Percentiles rank a stretch among this genome's conserved stretches.
phyloP scores from a whole-genome alignment of 2,888 invertebrate genomes.

The Eurois occulta region DNA sequence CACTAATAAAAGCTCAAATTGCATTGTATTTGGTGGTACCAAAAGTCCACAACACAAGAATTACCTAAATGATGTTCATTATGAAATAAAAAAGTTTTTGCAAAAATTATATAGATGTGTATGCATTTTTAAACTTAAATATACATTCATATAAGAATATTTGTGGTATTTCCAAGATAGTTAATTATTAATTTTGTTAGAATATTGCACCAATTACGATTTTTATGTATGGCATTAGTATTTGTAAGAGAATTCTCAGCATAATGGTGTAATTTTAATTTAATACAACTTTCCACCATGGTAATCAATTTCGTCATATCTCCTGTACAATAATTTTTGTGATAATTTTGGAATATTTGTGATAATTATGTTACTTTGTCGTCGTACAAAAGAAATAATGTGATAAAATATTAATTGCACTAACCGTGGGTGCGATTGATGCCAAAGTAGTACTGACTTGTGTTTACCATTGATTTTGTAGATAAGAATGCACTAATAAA shows the following conservation, averaged over 20 bases:
- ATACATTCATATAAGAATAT: constrained; percentile 21
- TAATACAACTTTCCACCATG: background rate
- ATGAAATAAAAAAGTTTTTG: constrained; percentile 41
- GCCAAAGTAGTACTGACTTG: constrained; percentile 75
- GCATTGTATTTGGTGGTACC: constrained; percentile 42
- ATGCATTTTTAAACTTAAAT: constrained; percentile 47
- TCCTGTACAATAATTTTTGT: constrained; percentile 56
- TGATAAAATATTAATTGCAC: constrained; percentile 58
- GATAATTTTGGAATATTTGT: constrained; percentile 60
- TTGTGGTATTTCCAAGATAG: constrained; percentile 16
- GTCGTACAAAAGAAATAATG: constrained; percentile 49
- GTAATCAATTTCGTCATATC: constrained; percentile 33
- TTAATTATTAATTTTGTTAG: constrained; percentile 15
- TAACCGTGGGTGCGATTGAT: constrained; percentile 63
- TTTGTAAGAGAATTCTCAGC: constrained; percentile 11
- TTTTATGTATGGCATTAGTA: constrained; percentile 19
- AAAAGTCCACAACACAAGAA: constrained; percentile 41
- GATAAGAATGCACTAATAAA: constrained; percentile 80
- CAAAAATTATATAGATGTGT: constrained; percentile 45
- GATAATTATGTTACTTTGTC: constrained; percentile 50
- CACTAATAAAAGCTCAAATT: constrained; percentile 55
- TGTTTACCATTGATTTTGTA: constrained; percentile 71
- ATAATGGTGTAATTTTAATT: constrained; percentile 3
- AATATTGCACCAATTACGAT: constrained; percentile 31
- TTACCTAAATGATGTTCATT: constrained; percentile 56